Percentiles rank a stretch among this genome's conserved stretches.
These are phyloP conservation scores for Acrossocheilus wenchowensis DNA, from an alignment of 2,797 vertebrate species.

Conservation along the genomic window DNA sequence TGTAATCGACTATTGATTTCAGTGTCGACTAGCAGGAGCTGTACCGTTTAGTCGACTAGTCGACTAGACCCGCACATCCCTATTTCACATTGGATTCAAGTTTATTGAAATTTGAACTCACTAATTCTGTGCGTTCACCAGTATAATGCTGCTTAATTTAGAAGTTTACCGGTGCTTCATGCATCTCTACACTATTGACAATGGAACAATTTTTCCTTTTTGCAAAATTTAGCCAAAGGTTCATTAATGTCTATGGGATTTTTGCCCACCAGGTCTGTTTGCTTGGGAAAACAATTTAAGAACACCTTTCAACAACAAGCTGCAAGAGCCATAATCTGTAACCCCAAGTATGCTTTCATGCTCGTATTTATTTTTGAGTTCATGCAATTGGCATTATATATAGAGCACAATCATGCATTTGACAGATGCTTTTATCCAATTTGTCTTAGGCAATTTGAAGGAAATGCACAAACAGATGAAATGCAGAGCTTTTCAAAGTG, in stretches of 20 bases:
- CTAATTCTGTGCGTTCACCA: background rate
- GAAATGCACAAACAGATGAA: background rate
- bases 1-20: too few species aligned
- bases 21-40: too few species aligned
- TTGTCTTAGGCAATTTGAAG: background rate
- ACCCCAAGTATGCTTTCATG: background rate
- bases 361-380: background rate
- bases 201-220: background rate
- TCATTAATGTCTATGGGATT: background rate
- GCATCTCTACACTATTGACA: background rate
- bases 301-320: background rate
- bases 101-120: background rate
- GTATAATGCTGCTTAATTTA: background rate
- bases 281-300: background rate
- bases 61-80: too few species aligned
- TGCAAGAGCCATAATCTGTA: background rate
- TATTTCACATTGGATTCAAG: background rate
- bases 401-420: constrained; percentile 1
- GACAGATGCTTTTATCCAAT: background rate
- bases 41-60: too few species aligned
- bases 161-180: background rate
- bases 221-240: background rate
- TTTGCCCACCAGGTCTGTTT: background rate
- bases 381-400: background rate
- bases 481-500: background rate